A percentile compares a stretch with the other conserved stretches of the same genome.
These are phyloP conservation scores for Tragelaphus eurycerus DNA, from an alignment of 2,797 vertebrate genomes.

Conservation along the genomic window DNA sequence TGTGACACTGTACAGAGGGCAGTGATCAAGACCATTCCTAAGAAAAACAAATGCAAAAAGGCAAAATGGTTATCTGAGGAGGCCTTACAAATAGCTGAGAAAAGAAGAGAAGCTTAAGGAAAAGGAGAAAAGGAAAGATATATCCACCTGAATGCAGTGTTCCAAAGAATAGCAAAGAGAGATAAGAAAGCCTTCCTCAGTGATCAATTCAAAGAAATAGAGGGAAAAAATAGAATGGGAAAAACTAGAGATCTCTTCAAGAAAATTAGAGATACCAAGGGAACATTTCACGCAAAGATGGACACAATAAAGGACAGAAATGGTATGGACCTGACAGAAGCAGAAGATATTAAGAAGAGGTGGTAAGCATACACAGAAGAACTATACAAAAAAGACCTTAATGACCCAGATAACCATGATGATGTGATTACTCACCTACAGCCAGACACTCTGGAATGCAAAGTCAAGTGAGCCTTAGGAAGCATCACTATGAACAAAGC, in stretches of 20 bases:
- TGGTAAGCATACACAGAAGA: not conserved
- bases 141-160: not conserved
- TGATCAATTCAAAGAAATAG: not conserved
- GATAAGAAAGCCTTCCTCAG: not conserved
- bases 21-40: not conserved
- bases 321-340: not conserved
- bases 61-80: not conserved
- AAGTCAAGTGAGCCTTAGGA: not conserved
- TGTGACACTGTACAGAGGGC: not conserved
- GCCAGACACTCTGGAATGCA: not conserved
- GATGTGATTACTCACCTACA: not conserved
- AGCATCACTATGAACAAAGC: not conserved
- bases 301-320: not conserved
- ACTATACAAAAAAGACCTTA: not conserved
- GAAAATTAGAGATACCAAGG: not conserved
- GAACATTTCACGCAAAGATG: not conserved
- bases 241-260: not conserved
- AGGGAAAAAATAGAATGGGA: not conserved
- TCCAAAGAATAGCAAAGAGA: not conserved
- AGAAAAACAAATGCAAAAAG: not conserved
- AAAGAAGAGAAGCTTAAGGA: not conserved
- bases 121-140: not conserved
- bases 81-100: not conserved
- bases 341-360: not conserved
- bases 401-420: not conserved